phyloP scores from a whole-genome alignment of 1,140 invertebrate genomes.

The Ectropis grisescens region DNA sequence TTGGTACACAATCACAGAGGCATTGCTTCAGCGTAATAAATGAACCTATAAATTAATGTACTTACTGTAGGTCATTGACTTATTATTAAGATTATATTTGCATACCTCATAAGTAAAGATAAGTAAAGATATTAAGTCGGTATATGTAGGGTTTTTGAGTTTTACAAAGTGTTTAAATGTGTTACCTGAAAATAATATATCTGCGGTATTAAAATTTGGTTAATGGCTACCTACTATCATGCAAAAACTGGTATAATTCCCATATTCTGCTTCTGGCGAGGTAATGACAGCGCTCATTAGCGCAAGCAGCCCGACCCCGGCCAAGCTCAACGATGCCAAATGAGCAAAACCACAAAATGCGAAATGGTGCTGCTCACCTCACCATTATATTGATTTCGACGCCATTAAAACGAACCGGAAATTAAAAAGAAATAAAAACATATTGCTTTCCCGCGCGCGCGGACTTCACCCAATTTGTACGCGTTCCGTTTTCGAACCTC shows the following conservation, averaged over 20 bases:
- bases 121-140: too few species aligned
- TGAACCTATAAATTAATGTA: too few species aligned
- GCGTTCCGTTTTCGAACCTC: constrained; percentile 55
- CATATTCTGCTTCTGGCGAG: neutral
- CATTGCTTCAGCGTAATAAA: too few species aligned
- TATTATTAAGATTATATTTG: too few species aligned
- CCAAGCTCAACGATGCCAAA: constrained; percentile 58
- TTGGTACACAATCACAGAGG: too few species aligned
- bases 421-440: constrained; percentile 69
- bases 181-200: too few species aligned
- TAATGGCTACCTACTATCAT: too few species aligned
- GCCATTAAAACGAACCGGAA: constrained; percentile 67
- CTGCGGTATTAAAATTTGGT: too few species aligned
- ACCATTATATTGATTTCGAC: constrained; percentile 68
- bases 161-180: too few species aligned
- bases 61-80: too few species aligned
- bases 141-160: too few species aligned
- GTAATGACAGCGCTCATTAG: constrained; percentile 38
- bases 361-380: constrained; percentile 57
- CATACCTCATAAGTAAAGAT: too few species aligned
- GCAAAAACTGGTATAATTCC: constrained; percentile 11
- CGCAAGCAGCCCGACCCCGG: constrained; percentile 22
- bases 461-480: constrained; percentile 65
- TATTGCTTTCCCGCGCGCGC: constrained; percentile 64
- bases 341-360: constrained; percentile 65